Base-by-base conservation (phyloP, 2,888 invertebrate genomes). In the Acronicta aceris region DNA sequence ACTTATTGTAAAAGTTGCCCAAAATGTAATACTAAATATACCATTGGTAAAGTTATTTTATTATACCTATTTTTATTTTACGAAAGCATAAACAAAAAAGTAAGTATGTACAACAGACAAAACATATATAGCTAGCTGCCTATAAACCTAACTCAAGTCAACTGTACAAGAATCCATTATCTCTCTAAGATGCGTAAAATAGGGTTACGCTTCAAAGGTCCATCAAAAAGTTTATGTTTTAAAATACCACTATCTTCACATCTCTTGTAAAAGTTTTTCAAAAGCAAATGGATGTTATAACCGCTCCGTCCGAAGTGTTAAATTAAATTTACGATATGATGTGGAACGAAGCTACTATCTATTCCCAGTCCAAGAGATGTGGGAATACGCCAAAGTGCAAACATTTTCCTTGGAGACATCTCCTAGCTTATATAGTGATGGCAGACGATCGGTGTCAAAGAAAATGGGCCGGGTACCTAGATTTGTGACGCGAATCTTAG, bases 361-460 rank as follows among this genome's bases (percentile, higher is more conserved):
- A 72, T 72, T 75, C 75, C 74, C 77, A 54, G 27, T 50, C 46
- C 55, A 64, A 60, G 57, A 68, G 78, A 59, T 60, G 50, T 68
- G 86, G 85, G 86, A 86, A 83, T 85, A 84, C 85, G 66, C 84
- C 68, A 65, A 78, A 86, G 86, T 86, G 86, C 84, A 83, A 80
- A 81, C 73, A 78, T 78, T 79, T 74, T 77, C 67, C 74, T 75
- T 80, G 73, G 70, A 68, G 68, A 74, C 66, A 71, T 74, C 78
- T 74, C 61, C 41, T 9, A 55, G 67, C 67, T 71, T 72, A 66
- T 74, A 74, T 71, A 78, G 76, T 69, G 75, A 76, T 67, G 70
- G 67, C 25, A 59, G 53, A 58, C 47, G 58, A 45, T 40, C 2
- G 47, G 41, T 59, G 54, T 63, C 76, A 71, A 76, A 71, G 68